phyloP scores from a whole-genome alignment of 2,797 vertebrate genomes.

The Hemibagrus guttatus region DNA sequence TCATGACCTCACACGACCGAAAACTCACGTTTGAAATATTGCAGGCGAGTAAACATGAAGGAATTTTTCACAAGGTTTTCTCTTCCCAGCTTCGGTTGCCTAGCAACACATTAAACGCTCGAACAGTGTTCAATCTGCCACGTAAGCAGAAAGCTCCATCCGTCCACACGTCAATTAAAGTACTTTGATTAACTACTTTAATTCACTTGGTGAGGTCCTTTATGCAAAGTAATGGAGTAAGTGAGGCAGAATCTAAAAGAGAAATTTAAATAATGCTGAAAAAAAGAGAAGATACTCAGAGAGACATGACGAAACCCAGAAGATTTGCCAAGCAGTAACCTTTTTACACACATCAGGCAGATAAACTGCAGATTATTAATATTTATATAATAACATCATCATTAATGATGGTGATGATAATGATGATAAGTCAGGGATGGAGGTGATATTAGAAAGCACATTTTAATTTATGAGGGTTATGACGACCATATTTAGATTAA shows the following conservation, averaged over 20 bases:
- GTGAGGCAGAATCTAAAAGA: not conserved
- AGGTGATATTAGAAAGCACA: too few species aligned
- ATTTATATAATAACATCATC: not conserved
- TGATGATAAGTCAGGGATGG: too few species aligned
- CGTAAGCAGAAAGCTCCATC: not conserved
- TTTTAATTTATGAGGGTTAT: too few species aligned
- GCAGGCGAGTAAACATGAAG: not conserved
- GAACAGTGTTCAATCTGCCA: not conserved
- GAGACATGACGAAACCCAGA: not conserved
- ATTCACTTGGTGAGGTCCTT: not conserved
- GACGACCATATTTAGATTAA: too few species aligned
- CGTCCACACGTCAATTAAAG: not conserved
- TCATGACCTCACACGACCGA: not conserved
- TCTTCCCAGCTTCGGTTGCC: not conserved
- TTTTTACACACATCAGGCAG: not conserved
- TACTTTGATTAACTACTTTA: slow-evolving; percentile 4
- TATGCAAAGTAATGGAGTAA: not conserved
- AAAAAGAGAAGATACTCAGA: not conserved
- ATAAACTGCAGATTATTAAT: not conserved
- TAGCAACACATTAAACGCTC: not conserved
- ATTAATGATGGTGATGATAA: too few species aligned
- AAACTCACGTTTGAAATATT: not conserved
- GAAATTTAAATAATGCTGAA: not conserved
- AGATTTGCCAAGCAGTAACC: not conserved
- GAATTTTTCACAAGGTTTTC: not conserved